Evolutionary conservation across 2,888 invertebrate species (phyloP).

Genomic region (Melanostoma scalare): DNA sequence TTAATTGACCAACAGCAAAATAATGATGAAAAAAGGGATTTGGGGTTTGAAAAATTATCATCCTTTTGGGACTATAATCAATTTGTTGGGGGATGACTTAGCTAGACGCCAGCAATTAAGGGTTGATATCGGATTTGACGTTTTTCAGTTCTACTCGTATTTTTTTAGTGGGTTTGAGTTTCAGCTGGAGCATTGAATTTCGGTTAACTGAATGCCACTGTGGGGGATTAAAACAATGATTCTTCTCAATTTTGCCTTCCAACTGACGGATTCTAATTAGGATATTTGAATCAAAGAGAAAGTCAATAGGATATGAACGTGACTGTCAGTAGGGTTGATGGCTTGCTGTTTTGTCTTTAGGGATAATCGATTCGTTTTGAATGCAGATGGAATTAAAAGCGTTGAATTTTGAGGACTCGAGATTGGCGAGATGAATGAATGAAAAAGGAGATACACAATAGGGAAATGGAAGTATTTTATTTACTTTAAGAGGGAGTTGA

Average conservation of each 20-base stretch:
- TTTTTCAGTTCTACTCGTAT: conserved; percentile 12
- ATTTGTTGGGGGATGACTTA: conserved; percentile 31
- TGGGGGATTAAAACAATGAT: conserved; percentile 41
- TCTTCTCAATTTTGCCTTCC: conserved; percentile 1
- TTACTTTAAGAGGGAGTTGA: too few relatives aligned
- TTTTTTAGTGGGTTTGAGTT: conserved; percentile 6
- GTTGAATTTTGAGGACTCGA: not conserved
- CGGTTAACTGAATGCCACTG: conserved; percentile 27
- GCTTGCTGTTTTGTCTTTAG: not conserved
- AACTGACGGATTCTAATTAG: conserved; percentile 1
- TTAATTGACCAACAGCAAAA: conserved; percentile 54
- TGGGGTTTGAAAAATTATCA: conserved; percentile 48
- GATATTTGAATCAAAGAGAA: conserved; percentile 6
- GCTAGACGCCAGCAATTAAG: conserved; percentile 44
- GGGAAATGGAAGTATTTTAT: too few relatives aligned
- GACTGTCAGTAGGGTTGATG: not conserved
- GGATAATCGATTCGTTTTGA: too few relatives aligned
- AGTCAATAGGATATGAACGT: conserved; percentile 3
- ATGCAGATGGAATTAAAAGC: not conserved
- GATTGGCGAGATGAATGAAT: too few relatives aligned
- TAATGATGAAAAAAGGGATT: conserved; percentile 57
- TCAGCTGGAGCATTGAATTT: conserved; percentile 23
- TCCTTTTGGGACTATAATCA: conserved; percentile 35
- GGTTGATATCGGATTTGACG: conserved; percentile 31
- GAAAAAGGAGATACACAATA: too few relatives aligned